A percentile compares a stretch with the other conserved stretches of the same genome.
These are phyloP conservation scores for Periophthalmus modestus DNA, from an alignment of 2,113 vertebrate genomes.

Conservation along the genomic window DNA sequence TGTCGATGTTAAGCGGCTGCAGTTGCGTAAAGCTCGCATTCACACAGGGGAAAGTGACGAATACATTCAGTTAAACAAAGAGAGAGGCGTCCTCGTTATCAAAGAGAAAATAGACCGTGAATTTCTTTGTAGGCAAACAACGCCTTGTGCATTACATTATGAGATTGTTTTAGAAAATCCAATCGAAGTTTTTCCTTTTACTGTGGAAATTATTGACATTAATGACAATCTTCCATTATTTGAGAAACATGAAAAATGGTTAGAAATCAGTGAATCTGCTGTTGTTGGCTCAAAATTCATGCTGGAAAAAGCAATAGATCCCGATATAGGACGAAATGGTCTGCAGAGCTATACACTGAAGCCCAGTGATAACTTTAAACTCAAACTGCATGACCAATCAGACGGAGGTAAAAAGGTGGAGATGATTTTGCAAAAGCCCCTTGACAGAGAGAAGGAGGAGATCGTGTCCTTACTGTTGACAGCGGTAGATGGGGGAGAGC, in stretches of 20 bases:
- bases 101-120: constrained; percentile 58
- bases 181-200: constrained; percentile 59
- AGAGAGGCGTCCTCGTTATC: constrained; percentile 42
- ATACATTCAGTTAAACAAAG: constrained; percentile 48
- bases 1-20: constrained; percentile 49
- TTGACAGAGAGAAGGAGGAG: constrained; percentile 56
- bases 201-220: constrained; percentile 62
- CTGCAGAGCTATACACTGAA: constrained; percentile 77
- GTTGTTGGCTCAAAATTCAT: constrained; percentile 55
- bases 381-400: constrained; percentile 53
- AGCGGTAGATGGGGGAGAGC: constrained; percentile 56
- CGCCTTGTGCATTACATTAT: constrained; percentile 56
- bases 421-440: constrained; percentile 46
- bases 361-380: constrained; percentile 65
- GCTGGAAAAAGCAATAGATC: constrained; percentile 53
- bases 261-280: constrained; percentile 66
- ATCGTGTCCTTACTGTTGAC: constrained; percentile 41
- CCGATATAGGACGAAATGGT: constrained; percentile 47
- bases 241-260: constrained; percentile 30
- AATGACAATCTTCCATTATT: constrained; percentile 68
- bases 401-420: constrained; percentile 52
- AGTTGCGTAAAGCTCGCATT: constrained; percentile 44
- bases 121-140: constrained; percentile 47
- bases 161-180: constrained; percentile 58
- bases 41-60: constrained; percentile 42